A percentile compares a stretch with the other conserved stretches of the same genome.
phyloP scores from a whole-genome alignment of 1,140 invertebrate species.

The Oryzaephilus surinamensis region DNA sequence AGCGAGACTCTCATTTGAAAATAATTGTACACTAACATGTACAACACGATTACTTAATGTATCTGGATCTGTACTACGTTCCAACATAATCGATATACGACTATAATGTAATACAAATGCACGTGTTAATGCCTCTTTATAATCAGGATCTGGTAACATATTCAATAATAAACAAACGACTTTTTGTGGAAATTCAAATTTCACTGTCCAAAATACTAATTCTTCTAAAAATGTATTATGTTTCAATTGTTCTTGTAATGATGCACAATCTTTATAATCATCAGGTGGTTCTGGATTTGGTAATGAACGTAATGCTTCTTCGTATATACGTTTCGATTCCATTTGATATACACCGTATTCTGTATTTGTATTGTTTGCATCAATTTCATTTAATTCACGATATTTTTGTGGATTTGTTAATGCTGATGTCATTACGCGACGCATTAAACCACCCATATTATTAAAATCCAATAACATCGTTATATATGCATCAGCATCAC shows the following conservation, averaged over 20 bases:
- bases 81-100: conserved; percentile 82
- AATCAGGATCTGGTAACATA: conserved; percentile 89
- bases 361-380: conserved; percentile 45
- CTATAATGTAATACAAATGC: conserved; percentile 95
- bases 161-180: conserved; percentile 92
- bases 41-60: conserved; percentile 90
- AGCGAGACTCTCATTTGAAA: conserved; percentile 87
- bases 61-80: conserved; percentile 75
- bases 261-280: conserved; percentile 68
- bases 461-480: conserved; percentile 86
- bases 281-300: conserved; percentile 72
- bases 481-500: conserved; percentile 74
- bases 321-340: too few relatives aligned
- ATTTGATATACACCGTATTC: conserved; percentile 63
- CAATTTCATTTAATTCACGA: conserved; percentile 47
- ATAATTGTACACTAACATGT: conserved; percentile 91
- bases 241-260: conserved; percentile 63
- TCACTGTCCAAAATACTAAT: conserved; percentile 95
- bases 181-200: conserved; percentile 95
- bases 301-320: conserved; percentile 59
- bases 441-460: conserved; percentile 91
- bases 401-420: conserved; percentile 76
- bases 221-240: conserved; percentile 90
- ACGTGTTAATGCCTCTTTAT: conserved; percentile 88
- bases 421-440: conserved; percentile 79